phyloP scores from a whole-genome alignment of 1,140 invertebrate species.

The Zaprionus lachaisei region DNA sequence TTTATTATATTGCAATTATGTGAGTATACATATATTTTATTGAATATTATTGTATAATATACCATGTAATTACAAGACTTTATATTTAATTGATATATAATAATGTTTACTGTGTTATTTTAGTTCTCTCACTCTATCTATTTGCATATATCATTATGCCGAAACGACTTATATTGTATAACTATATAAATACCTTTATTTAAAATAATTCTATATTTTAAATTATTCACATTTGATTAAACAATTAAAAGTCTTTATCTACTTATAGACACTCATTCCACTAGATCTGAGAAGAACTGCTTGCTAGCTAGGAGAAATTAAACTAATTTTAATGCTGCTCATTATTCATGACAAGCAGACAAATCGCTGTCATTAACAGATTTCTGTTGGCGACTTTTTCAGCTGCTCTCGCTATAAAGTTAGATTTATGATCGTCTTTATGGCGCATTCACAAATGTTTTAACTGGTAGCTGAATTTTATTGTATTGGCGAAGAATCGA shows the following conservation, averaged over 20 bases:
- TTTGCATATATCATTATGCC: no score
- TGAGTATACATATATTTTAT: no score
- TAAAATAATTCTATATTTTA: neutral
- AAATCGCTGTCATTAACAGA: conserved; percentile 4
- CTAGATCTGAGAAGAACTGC: neutral
- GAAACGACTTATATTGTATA: no score
- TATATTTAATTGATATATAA: no score
- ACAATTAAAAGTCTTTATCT: neutral
- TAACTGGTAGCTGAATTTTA: neutral
- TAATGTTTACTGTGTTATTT: no score
- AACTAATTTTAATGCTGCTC: neutral
- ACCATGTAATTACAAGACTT: no score
- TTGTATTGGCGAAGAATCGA: no score
- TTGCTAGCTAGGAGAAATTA: neutral
- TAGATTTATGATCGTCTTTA: neutral
- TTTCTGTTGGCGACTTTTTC: conserved; percentile 1
- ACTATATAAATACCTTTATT: no score
- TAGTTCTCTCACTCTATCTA: no score
- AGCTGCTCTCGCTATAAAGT: neutral
- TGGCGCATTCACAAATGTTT: neutral
- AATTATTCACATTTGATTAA: neutral
- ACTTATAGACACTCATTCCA: neutral
- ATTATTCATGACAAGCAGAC: conserved; percentile 1
- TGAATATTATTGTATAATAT: no score
- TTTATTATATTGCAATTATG: no score